Evolutionary conservation across 2,888 invertebrate species (phyloP), one percentile per base, ranked within the genome.

Genomic region (Oithona nana): DNA sequence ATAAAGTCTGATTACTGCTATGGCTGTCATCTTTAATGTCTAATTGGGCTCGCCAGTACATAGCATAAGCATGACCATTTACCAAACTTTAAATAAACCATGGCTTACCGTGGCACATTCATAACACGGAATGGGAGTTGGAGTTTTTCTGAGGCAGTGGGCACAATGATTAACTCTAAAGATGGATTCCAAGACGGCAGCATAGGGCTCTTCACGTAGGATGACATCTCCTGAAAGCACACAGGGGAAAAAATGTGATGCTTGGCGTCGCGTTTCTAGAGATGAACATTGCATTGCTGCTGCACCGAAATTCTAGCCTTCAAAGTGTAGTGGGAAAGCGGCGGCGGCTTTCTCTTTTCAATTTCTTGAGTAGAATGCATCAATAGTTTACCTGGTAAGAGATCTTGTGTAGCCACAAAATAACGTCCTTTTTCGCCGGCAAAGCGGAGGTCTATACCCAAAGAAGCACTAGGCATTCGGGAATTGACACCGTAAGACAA

Each of bases 101-200:
- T n/a, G n/a, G 28, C 28, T 60, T 60, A 60, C 60, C 28, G 60
- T 60, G 26, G 60, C 48, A 31, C 60, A 60, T 60, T 60, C 60
- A 26, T 26, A 60, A 28, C 60, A 60, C n/a, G 60, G 60, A 13
- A 60, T 60, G 11, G 60, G 60, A 4, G 60, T 60, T 60, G 60
- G 28, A 8, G 60, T 60, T 28, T 60, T 60, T 28, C 28, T 60
- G 16, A 60, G 50, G 31, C 60, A 60, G 50, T 60, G 26, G 50
- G 60, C 49, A 49, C 60, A 60, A 8, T 60, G 60, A 28, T 60
- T 60, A 16, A 26, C 48, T 50, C 60, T 3, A 28, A 60, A 60
- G 16, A 60, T 31, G 13, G 49, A 26, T 11, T 60, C 60, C 31
- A 60, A 28, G 4, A 60, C 60, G 22, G 60, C 60, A 50, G 60